Evolutionary conservation across 37 sponge, comb jelly and placozoan genomes (phyloP).

Genomic region (Ephydatia muelleri): DNA sequence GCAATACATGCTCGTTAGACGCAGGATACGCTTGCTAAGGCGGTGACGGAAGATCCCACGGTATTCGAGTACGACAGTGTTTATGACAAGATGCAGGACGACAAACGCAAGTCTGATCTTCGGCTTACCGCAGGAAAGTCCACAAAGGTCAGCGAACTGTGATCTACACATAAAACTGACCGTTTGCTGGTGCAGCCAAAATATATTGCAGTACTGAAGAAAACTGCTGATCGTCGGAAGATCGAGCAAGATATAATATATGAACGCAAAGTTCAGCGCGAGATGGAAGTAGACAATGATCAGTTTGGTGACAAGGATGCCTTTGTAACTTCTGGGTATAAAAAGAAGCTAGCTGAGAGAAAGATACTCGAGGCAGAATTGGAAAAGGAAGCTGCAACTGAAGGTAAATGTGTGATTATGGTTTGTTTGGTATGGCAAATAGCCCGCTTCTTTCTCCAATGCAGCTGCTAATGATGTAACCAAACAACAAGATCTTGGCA

Average conservation of each 20-base stretch:
- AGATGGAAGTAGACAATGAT: conserved; percentile 84
- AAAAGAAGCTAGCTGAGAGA: conserved; percentile 69
- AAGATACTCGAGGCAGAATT: conserved; percentile 65
- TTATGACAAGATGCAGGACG: conserved; percentile 85
- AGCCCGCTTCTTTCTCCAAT: neutral
- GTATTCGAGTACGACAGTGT: conserved; percentile 93
- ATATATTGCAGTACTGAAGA: conserved; percentile 75
- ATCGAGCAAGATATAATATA: conserved; percentile 77
- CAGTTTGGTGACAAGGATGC: conserved; percentile 88
- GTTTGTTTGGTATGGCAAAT: neutral
- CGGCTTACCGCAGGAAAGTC: neutral
- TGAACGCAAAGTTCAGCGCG: conserved; percentile 86
- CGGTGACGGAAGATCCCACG: conserved; percentile 83
- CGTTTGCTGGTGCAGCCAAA: conserved; percentile 52
- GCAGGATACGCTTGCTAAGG: conserved; percentile 52
- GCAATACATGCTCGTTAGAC: conserved; percentile 25
- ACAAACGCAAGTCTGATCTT: conserved; percentile 51
- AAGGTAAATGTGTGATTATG: too few species aligned
- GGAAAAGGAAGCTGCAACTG: conserved; percentile 49
- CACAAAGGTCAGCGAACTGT: neutral
- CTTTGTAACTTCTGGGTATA: conserved; percentile 81
- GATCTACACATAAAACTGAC: neutral
- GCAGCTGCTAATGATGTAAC: conserved; percentile 82
- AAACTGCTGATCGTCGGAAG: conserved; percentile 76
- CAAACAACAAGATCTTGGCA: conserved; percentile 72